phyloP scores from a whole-genome alignment of 2,797 vertebrate genomes.

The Chiloscyllium punctatum region DNA sequence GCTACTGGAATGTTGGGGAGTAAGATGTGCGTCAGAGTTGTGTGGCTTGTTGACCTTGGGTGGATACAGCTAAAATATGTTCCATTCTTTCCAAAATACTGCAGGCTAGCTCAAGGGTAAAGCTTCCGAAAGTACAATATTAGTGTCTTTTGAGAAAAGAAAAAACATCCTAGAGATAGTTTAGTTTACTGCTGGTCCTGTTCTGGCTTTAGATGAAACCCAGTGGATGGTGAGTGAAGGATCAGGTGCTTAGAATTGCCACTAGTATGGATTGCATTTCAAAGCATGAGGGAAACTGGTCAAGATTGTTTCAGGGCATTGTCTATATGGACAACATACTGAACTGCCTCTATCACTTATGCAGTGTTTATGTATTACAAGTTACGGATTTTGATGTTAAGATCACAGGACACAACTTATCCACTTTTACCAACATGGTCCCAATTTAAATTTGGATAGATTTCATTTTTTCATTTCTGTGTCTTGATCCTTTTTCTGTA shows the following conservation, averaged over 20 bases:
- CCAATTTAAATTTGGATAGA: not conserved
- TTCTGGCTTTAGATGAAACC: not conserved
- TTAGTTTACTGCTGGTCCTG: no score
- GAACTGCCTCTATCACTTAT: not conserved
- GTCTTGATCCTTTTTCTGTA: not conserved
- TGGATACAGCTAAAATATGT: constrained; percentile 32
- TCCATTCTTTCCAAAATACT: constrained; percentile 37
- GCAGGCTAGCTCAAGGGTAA: constrained; percentile 32
- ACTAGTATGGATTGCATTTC: not conserved
- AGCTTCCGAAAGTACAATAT: not conserved
- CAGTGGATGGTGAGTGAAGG: not conserved
- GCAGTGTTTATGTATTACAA: not conserved
- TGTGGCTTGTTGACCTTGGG: constrained; percentile 30
- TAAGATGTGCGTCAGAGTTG: constrained; percentile 23
- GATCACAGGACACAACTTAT: not conserved
- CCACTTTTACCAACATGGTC: not conserved
- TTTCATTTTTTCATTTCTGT: not conserved
- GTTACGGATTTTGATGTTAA: not conserved
- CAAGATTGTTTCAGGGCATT: constrained; percentile 1
- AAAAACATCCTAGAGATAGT: not conserved
- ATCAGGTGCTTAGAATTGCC: no score
- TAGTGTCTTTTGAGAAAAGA: not conserved
- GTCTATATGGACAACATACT: not conserved
- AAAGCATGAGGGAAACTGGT: not conserved
- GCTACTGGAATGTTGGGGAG: constrained; percentile 29